A percentile compares a stretch with the other conserved stretches of the same genome.
These are phyloP conservation scores for Aselliscus stoliczkanus DNA, from an alignment of 2,797 vertebrate species.

Conservation along the genomic window DNA sequence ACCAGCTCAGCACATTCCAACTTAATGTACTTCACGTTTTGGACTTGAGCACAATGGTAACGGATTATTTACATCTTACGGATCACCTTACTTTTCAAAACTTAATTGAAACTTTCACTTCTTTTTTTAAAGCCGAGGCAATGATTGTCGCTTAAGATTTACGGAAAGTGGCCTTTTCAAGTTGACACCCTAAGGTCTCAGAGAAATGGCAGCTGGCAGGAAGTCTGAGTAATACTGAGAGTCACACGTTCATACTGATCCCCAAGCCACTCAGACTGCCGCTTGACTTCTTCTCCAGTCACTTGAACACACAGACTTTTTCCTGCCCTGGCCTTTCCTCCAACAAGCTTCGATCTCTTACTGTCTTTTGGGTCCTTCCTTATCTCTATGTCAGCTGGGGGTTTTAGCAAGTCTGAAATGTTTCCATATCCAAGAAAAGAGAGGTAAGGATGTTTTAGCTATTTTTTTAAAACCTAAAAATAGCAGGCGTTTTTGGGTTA, in stretches of 20 bases:
- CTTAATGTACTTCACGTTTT: background rate
- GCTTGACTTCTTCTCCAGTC: background rate
- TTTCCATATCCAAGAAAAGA: background rate
- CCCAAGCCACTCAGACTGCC: background rate
- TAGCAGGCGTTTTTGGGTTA: too few species aligned
- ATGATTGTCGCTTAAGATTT: background rate
- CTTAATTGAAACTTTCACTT: constrained; percentile 13
- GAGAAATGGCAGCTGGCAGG: background rate
- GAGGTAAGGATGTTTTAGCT: background rate
- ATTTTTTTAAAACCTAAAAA: background rate
- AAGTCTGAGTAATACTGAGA: background rate
- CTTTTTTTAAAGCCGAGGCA: background rate
- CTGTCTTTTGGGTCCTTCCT: background rate
- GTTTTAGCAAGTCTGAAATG: constrained; percentile 50
- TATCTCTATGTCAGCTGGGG: background rate
- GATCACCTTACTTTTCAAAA: constrained; percentile 49
- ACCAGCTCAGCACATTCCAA: constrained; percentile 55
- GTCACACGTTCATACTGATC: background rate
- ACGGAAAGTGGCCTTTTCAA: background rate
- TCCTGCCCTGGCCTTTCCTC: constrained; percentile 1
- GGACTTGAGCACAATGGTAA: background rate
- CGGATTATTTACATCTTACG: constrained; percentile 59
- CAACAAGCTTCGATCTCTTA: background rate
- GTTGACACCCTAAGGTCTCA: background rate
- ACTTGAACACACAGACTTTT: background rate